Evolutionary conservation across 2,797 vertebrate genomes (phyloP).

Genomic region (Tachyglossus aculeatus): DNA sequence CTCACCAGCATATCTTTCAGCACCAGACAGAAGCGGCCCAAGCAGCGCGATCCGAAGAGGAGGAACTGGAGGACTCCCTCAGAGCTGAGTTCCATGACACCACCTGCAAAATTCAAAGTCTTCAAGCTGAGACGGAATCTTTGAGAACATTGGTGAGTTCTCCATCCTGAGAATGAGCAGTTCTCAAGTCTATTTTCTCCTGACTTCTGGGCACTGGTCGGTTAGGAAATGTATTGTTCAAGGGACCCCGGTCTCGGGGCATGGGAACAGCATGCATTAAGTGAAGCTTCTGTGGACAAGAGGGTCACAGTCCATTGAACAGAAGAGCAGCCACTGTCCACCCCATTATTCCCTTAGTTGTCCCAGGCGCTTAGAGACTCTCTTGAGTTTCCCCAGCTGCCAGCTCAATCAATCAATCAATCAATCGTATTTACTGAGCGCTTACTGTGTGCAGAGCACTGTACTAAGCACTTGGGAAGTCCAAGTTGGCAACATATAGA

Average conservation of each 20-base stretch:
- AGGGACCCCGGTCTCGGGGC: neutral
- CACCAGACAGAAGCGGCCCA: slow-evolving; percentile 73
- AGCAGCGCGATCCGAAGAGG: slow-evolving; percentile 79
- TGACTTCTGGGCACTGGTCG: neutral
- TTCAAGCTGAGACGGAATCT: slow-evolving; percentile 92
- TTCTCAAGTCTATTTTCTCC: neutral
- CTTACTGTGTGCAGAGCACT: too few species aligned
- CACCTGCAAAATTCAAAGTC: slow-evolving; percentile 87
- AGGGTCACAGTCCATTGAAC: neutral
- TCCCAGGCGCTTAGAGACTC: too few species aligned
- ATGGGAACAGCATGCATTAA: too few species aligned
- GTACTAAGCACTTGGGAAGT: too few species aligned
- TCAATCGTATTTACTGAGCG: too few species aligned
- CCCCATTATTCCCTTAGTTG: neutral
- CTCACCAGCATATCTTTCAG: too few species aligned
- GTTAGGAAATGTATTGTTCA: neutral
- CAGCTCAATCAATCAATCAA: too few species aligned
- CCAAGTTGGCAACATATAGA: too few species aligned
- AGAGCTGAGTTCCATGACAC: slow-evolving; percentile 82
- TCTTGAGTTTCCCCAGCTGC: too few species aligned
- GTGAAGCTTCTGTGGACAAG: neutral
- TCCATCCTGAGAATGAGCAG: neutral
- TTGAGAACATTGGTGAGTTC: slow-evolving; percentile 83
- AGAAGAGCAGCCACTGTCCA: neutral
- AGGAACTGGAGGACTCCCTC: slow-evolving; percentile 83